phyloP scores from a whole-genome alignment of 1,140 invertebrate genomes.

The Zophobas morio region DNA sequence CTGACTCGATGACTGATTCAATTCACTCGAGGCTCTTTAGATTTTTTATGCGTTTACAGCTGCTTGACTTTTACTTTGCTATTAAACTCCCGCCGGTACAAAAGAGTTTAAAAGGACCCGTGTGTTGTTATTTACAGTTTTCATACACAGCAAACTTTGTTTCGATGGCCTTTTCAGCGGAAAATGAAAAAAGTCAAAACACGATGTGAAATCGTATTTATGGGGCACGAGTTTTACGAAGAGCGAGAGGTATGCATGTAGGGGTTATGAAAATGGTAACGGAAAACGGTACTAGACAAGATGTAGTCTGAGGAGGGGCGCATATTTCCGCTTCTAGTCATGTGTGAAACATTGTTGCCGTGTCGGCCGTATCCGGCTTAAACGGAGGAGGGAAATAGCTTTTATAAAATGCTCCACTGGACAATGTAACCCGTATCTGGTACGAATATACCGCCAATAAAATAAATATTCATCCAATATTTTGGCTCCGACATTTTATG shows the following conservation, averaged over 20 bases:
- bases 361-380: constrained; percentile 49
- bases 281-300: constrained; percentile 43
- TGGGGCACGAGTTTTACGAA: constrained; percentile 18
- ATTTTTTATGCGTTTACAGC: background rate
- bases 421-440: constrained; percentile 44
- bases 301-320: constrained; percentile 35
- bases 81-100: background rate
- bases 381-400: constrained; percentile 51
- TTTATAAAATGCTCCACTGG: constrained; percentile 54
- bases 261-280: constrained; percentile 26
- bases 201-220: constrained; percentile 36
- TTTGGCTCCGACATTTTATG: constrained; percentile 33
- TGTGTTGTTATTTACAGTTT: constrained; percentile 25
- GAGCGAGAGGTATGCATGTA: constrained; percentile 10
- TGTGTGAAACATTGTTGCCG: constrained; percentile 56
- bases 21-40: constrained; percentile 13
- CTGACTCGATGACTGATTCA: constrained; percentile 12
- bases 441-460: constrained; percentile 41
- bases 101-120: background rate
- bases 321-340: constrained; percentile 48
- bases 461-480: constrained; percentile 44
- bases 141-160: constrained; percentile 14
- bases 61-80: background rate
- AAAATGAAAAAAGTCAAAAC: constrained; percentile 24
- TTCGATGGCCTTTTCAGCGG: constrained; percentile 4